Percentiles rank a stretch among this genome's conserved stretches.
These are phyloP conservation scores for Stegostoma tigrinum DNA, from an alignment of 2,113 vertebrate genomes.

Conservation along the genomic window DNA sequence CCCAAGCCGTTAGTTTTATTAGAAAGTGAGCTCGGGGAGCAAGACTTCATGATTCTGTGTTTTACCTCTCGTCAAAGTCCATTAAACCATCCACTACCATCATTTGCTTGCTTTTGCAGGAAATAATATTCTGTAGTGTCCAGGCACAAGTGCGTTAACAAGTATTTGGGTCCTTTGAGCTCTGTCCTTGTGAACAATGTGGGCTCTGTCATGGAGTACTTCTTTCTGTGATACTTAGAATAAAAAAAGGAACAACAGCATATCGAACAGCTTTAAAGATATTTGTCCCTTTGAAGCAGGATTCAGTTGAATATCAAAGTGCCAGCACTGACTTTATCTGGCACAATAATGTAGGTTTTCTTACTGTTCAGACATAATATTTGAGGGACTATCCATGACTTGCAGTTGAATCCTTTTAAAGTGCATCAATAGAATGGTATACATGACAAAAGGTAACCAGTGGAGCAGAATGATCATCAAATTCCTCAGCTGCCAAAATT, in stretches of 20 bases:
- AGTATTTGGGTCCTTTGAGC: not conserved
- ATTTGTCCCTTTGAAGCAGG: not conserved
- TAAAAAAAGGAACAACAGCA: not conserved
- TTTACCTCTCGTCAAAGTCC: not conserved
- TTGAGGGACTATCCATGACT: not conserved
- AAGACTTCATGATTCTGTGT: not conserved
- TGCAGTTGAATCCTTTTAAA: not conserved
- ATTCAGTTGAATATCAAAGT: not conserved
- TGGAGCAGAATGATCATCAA: not conserved
- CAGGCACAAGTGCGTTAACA: not conserved
- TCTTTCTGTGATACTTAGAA: not conserved
- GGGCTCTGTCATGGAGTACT: not conserved
- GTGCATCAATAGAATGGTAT: not conserved
- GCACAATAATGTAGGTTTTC: not conserved
- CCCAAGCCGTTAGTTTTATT: not conserved
- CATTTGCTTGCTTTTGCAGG: not conserved
- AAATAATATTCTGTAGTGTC: not conserved
- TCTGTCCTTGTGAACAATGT: not conserved
- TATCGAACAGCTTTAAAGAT: not conserved
- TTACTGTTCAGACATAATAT: not conserved
- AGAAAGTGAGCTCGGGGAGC: not conserved
- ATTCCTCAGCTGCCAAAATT: not conserved
- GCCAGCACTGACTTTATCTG: not conserved
- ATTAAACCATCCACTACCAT: not conserved
- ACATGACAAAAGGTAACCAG: not conserved